A percentile compares a stretch with the other conserved stretches of the same genome.
Conservation (phyloP, 2,113 vertebrate species). For the Tragulus kanchil region DNA sequence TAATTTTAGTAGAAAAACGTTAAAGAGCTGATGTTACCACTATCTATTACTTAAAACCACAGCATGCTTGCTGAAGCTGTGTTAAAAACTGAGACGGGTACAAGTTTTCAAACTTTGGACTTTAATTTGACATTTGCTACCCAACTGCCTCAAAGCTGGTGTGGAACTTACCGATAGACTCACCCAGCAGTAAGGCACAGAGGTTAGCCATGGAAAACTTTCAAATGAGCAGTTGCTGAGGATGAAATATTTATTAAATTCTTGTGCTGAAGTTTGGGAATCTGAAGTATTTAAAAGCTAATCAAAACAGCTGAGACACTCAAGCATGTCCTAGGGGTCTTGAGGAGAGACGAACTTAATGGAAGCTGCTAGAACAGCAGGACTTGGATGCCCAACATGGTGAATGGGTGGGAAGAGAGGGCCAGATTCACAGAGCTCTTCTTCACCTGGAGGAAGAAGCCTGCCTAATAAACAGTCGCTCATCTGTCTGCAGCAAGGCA, state of each 20-base stretch:
- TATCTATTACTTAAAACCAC: conserved; percentile 15
- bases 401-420: conserved; percentile 76
- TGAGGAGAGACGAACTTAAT: conserved; percentile 82
- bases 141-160: neutral
- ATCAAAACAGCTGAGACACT: conserved; percentile 85
- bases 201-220: conserved; percentile 89
- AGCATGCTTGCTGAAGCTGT: neutral
- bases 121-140: neutral
- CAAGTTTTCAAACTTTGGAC: conserved; percentile 9
- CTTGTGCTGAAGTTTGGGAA: conserved; percentile 81
- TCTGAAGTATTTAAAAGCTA: conserved; percentile 85
- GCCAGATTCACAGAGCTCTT: conserved; percentile 84
- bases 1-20: conserved; percentile 26
- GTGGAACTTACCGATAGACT: too few relatives aligned
- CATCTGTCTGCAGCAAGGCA: conserved; percentile 89
- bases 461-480: conserved; percentile 88
- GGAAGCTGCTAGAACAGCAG: conserved; percentile 85
- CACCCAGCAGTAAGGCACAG: conserved; percentile 81
- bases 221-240: conserved; percentile 87
- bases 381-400: conserved; percentile 69
- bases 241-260: conserved; percentile 88
- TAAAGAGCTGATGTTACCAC: neutral
- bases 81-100: neutral
- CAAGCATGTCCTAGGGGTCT: conserved; percentile 79
- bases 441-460: conserved; percentile 88